Base-by-base conservation (phyloP, 1,140 invertebrate genomes). In the Diabrotica undecimpunctata region DNA sequence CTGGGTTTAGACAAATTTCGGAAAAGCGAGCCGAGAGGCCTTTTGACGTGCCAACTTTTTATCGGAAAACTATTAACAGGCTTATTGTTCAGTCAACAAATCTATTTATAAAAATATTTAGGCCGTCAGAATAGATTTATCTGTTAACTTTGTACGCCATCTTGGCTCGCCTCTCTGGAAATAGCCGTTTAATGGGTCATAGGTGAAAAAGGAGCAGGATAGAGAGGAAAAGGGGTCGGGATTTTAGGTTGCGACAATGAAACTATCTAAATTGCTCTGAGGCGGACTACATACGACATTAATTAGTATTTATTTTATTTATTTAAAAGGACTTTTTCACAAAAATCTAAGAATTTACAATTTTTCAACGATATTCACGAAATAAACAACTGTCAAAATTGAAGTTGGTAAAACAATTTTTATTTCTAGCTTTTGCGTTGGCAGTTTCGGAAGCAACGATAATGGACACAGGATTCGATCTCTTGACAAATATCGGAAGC, bases 61-160 rank as follows among this genome's bases (percentile, higher is more conserved):
- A 65, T 55, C 62, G 66, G 61, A 62, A 71, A 72, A 72, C 68
- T 71, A 71, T 72, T 54, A 70, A 70, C 67, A 70, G 66, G 66
- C 65, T 58, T 67, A 65, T 64, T 71, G 62, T 67, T 74, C 71
- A 73, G 73, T 74, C 71, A 74, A 71, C 70, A 73, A 74, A 69
- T 68, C 59, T 70, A 65, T 57, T 72, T 74, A 74, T 70, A 74
- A 74, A 74, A 74, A 74, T 74, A 74, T 74, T 74, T 74, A 74
- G 73, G 73, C 73, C 73, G 73, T 67, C 71, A 69, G 70, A 62
- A 67, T 62, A 62, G 62, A 62, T 61, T 53, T 61, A 66, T 64
- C 62, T 64, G 41, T 64, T 41, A 14, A 54, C 57, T 57, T 64
- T 64, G 61, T 38, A 10, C 10, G 53, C 35, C 39, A 11, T 13